Base-by-base conservation (phyloP, 2,113 vertebrate species). In the Seriola rivoliana region DNA sequence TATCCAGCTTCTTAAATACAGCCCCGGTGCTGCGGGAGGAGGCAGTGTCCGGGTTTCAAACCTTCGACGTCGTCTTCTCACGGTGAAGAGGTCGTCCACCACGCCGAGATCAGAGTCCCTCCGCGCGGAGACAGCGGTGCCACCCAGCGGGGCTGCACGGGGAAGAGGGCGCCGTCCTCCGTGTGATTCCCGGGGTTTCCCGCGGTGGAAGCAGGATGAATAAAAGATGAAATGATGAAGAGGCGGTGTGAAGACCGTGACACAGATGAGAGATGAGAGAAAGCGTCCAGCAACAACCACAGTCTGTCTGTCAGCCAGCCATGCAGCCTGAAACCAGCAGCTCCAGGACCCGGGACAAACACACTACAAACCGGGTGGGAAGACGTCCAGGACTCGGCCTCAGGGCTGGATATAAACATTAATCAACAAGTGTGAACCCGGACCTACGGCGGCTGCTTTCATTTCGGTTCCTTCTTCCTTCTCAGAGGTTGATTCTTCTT, bases 101-200 rank as follows among this genome's bases (percentile, higher is more conserved):
- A 59, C 62, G 62, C 80, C 62, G 86, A 13, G 68, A 89, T 54
- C 78, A 68, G 72, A 80, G 80, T 21, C 46, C 32, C 44, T 69
- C 54, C 72, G 67, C 75, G 81, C 87, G 87, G 85, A 79, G 79
- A 87, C 87, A 82, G 85, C 81, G 88, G 85, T 85, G 85, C 88
- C 85, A 83, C 80, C 83, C 85, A 38, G 91, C 81, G 86, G 82
- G 68, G 78, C 87, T 1, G 64, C 65, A 1, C 40, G 23, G 64
- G 65, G 72, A 8, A 59, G 16, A 32, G 69, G 5, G 75, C 71
- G 67, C 83, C 25, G 58, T 5, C 69, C 68, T 55, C 80, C 23
- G n/a, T 0, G 21, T 13, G 60, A 1, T 29, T 38, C 70, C 73
- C 66, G 36, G 71, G 65, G 73, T 62, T 75, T 21, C 46, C 64